These are phyloP conservation scores for Troides aeacus DNA, from an alignment of 2,888 invertebrate genomes.

Conservation along the genomic window DNA sequence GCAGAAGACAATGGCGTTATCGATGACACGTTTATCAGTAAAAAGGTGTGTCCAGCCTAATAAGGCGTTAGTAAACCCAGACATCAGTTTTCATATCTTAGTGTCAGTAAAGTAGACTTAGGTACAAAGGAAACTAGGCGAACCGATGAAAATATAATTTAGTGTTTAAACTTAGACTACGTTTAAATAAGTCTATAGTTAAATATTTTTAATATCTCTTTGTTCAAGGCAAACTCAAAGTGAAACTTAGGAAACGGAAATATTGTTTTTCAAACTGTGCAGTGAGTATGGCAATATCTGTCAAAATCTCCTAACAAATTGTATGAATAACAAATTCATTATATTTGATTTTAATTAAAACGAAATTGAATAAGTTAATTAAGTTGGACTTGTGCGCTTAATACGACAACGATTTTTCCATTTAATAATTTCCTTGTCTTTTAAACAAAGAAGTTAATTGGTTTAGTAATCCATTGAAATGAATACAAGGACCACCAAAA, in stretches of 20 bases:
- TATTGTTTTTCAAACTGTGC: background rate
- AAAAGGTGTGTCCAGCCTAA: constrained; percentile 63
- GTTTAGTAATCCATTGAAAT: no score
- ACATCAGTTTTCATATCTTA: constrained; percentile 65
- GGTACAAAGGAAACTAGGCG: constrained; percentile 14
- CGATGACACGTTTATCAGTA: constrained; percentile 54
- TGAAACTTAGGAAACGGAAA: background rate
- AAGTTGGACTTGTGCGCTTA: background rate
- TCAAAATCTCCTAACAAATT: background rate
- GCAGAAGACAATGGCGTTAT: constrained; percentile 50
- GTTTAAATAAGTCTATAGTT: no score
- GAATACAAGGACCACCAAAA: no score
- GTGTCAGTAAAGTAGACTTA: constrained; percentile 23
- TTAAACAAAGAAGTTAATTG: no score
- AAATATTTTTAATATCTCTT: background rate
- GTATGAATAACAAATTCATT: background rate
- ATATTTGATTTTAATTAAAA: background rate
- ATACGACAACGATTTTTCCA: background rate
- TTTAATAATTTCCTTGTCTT: no score
- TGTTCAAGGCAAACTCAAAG: background rate
- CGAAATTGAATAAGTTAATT: background rate
- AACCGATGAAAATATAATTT: background rate
- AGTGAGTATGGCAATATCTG: background rate
- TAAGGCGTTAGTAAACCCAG: constrained; percentile 63
- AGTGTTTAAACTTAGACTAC: background rate